phyloP scores from a whole-genome alignment of 2,888 invertebrate species.

The Plutella xylostella region DNA sequence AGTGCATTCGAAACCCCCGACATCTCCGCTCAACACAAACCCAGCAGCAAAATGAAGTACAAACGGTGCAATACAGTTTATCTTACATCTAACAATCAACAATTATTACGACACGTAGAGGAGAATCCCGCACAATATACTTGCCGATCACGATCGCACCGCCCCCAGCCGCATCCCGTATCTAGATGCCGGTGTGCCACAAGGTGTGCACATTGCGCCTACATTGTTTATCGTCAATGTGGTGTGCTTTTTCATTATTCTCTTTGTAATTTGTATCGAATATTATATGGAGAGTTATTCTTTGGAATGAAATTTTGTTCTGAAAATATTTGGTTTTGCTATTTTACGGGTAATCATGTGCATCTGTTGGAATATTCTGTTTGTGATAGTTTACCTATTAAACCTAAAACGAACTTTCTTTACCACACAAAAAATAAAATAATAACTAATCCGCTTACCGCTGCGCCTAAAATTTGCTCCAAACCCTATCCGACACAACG shows the following conservation, averaged over 20 bases:
- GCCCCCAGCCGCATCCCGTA: constrained; percentile 31
- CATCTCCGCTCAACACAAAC: no score
- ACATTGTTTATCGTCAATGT: background rate
- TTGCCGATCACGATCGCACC: constrained; percentile 39
- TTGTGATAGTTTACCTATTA: no score
- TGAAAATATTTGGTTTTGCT: no score
- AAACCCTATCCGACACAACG: constrained; percentile 20
- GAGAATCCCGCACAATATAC: constrained; percentile 21
- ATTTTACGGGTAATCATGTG: no score
- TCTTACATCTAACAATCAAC: constrained; percentile 30
- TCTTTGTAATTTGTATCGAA: background rate
- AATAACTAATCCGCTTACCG: no score
- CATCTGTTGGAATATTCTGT: background rate
- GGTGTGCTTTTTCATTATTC: background rate
- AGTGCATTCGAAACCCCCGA: no score
- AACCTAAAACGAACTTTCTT: no score
- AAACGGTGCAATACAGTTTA: constrained; percentile 3
- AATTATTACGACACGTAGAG: constrained; percentile 30
- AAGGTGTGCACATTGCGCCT: background rate
- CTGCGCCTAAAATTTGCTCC: background rate
- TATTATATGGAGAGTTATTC: background rate
- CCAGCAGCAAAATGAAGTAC: constrained; percentile 3
- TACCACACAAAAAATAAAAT: no score
- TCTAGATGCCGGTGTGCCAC: constrained; percentile 17
- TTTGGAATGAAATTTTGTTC: background rate